Percentiles rank a stretch among this genome's conserved stretches.
phyloP scores from a whole-genome alignment of 1,140 invertebrate species.

The Choristoneura fumiferana region DNA sequence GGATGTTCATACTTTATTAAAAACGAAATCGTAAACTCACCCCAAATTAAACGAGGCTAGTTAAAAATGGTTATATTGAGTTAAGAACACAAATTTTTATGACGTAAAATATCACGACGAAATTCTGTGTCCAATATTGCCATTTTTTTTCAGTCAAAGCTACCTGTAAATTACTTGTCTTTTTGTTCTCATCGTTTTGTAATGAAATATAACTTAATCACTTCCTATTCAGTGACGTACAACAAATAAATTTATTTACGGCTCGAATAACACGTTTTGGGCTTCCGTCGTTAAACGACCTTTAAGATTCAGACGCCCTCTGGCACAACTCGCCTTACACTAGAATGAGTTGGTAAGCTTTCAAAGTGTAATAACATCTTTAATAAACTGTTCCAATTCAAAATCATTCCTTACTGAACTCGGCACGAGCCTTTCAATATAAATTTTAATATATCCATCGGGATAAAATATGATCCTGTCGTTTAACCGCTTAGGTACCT shows the following conservation, averaged over 20 bases:
- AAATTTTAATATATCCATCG: neutral
- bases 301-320: neutral
- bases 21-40: too few relatives aligned
- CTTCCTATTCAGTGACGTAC: neutral
- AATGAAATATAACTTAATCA: neutral
- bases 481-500: too few relatives aligned
- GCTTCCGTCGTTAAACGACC: neutral
- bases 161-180: too few relatives aligned
- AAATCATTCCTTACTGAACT: conserved; percentile 9
- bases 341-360: conserved; percentile 9
- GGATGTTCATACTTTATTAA: too few relatives aligned
- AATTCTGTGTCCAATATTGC: too few relatives aligned
- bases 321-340: neutral
- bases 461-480: too few relatives aligned
- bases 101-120: too few relatives aligned
- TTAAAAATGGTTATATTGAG: too few relatives aligned
- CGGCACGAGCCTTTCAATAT: neutral
- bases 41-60: too few relatives aligned
- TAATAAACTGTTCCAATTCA: neutral
- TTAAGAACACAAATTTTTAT: too few relatives aligned
- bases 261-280: conserved; percentile 1
- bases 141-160: too few relatives aligned
- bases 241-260: conserved; percentile 16
- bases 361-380: conserved; percentile 17
- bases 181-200: neutral